These are phyloP conservation scores for Hydrolagus colliei DNA, from an alignment of 2,797 vertebrate genomes.

Conservation along the genomic window DNA sequence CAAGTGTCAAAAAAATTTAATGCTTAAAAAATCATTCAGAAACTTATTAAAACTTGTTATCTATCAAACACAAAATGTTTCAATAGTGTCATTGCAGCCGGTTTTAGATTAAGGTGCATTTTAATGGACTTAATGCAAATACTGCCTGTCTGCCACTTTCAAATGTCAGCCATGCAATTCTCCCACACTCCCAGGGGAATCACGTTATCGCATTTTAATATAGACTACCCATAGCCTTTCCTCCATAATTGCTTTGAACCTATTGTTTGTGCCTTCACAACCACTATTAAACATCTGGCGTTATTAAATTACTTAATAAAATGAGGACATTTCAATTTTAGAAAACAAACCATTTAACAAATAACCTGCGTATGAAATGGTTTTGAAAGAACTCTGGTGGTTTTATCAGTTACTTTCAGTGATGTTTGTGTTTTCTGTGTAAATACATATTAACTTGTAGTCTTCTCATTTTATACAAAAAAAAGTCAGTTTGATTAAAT, in stretches of 20 bases:
- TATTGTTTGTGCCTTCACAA: conserved; percentile 60
- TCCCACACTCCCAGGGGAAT: conserved; percentile 53
- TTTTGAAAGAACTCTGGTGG: neutral
- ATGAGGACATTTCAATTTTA: conserved; percentile 14
- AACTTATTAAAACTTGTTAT: conserved; percentile 9
- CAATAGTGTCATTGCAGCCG: conserved; percentile 3
- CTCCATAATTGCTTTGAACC: conserved; percentile 58
- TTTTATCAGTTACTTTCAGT: neutral
- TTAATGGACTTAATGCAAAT: conserved; percentile 31
- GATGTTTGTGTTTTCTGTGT: neutral
- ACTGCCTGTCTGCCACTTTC: conserved; percentile 52
- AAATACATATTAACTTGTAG: neutral
- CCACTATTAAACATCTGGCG: conserved; percentile 63
- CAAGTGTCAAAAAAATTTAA: neutral
- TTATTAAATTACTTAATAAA: conserved; percentile 44
- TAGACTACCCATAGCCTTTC: conserved; percentile 48
- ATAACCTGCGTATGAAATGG: neutral
- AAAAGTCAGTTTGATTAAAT: neutral
- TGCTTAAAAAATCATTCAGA: neutral
- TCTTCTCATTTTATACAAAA: neutral
- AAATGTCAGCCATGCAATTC: conserved; percentile 48
- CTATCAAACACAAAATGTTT: conserved; percentile 5
- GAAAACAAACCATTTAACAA: neutral
- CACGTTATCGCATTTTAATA: conserved; percentile 58
- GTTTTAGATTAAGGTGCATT: conserved; percentile 25